Base-by-base conservation (phyloP, 2,888 invertebrate species). In the Ophion obscuratus region DNA sequence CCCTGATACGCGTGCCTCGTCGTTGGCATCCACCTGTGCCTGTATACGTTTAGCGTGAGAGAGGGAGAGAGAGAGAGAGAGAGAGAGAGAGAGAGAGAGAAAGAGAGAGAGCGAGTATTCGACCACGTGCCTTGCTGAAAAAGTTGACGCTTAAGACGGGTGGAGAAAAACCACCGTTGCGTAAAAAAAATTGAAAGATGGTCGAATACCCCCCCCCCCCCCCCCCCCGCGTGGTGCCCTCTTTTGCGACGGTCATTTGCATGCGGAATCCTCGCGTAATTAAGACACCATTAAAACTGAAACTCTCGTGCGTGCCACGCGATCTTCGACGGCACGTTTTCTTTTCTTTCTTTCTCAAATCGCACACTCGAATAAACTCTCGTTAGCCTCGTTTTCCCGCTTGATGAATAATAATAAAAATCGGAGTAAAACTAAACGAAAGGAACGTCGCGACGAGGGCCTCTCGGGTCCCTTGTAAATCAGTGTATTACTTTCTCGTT, bases 211-310 rank as follows among this genome's bases (percentile, higher is more conserved):
- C 10, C 31, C 14, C 10, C 40, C 7, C 47, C 47, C 20, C 59
- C 27, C n/a, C 27, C 66, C 74, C 80, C 73, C 66, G n/a, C 76
- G 62, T 57, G 57, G 57, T 73, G 64, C 78, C 81, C 80, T 24
- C 68, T 82, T 85, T 87, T 83, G 61, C 61, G 62, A 86, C 74
- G 85, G 84, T 87, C 87, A 91, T 92, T 91, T 91, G 91, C 91
- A 90, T 91, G 90, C 89, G 87, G 85, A 87, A 88, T 75, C 78
- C 81, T 87, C 85, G 83, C 88, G 89, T 90, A 91, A 92, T 92
- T 90, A 90, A 92, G 92, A 92, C 91, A 89, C 88, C 89, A 90
- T 89, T 90, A 91, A 90, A 47, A 47, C 47, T 88, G 89, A 88
- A 89, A 81, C 82, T 80, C 80, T 77, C 83, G 84, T 85, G 85